Evolutionary conservation across 1,140 invertebrate species (phyloP).

Genomic region (Olivierus martensii): DNA sequence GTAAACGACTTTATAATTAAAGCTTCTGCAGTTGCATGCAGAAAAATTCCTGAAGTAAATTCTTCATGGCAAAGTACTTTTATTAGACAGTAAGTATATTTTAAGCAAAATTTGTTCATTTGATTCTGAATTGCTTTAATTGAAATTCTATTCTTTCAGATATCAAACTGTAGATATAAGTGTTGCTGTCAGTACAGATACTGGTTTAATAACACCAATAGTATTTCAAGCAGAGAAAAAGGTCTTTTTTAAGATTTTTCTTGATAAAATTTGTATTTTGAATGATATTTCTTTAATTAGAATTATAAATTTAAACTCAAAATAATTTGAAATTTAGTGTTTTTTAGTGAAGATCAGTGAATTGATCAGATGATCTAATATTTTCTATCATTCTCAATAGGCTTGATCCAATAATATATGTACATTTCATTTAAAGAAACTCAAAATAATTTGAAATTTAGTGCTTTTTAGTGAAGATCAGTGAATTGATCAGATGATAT

Average conservation of each 20-base stretch:
- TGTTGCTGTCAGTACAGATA: constrained; percentile 90
- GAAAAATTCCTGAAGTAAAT: constrained; percentile 88
- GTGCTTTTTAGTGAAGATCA: too few relatives aligned
- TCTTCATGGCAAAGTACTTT: constrained; percentile 89
- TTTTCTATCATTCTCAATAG: too few relatives aligned
- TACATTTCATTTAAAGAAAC: too few relatives aligned
- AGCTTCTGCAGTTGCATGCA: constrained; percentile 77
- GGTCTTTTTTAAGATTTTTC: constrained; percentile 7
- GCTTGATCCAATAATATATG: too few relatives aligned
- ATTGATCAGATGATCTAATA: too few relatives aligned
- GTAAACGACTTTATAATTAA: constrained; percentile 98
- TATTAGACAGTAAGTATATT: constrained; percentile 70
- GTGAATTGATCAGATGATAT: too few relatives aligned
- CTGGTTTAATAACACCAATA: constrained; percentile 95
- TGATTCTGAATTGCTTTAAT: not conserved
- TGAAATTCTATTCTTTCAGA: constrained; percentile 29
- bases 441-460: too few relatives aligned
- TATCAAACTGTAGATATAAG: constrained; percentile 86
- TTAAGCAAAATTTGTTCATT: not conserved
- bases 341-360: too few relatives aligned
- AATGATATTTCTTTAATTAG: too few relatives aligned
- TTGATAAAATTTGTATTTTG: not conserved
- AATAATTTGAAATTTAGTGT: too few relatives aligned
- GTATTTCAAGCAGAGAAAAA: constrained; percentile 74
- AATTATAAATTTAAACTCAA: too few relatives aligned